Conservation (phyloP, 2,113 vertebrate species). For the Vulpes vulpes region DNA sequence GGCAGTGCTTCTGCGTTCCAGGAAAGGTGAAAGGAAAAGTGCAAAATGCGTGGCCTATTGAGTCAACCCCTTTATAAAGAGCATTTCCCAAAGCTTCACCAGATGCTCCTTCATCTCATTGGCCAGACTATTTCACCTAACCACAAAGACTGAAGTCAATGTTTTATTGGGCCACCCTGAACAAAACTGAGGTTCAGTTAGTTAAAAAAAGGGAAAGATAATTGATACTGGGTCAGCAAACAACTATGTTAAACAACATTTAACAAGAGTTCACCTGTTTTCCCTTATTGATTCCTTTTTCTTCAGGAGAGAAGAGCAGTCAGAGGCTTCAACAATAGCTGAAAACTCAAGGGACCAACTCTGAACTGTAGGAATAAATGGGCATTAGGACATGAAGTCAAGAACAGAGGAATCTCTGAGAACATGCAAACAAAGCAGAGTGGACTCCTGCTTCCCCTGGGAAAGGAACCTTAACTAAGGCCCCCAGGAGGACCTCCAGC, state of each 20-base stretch:
- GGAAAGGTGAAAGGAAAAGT: neutral
- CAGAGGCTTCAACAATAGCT: neutral
- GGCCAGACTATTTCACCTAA: neutral
- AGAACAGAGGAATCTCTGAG: neutral
- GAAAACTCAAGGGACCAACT: neutral
- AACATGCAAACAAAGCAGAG: neutral
- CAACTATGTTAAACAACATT: too few relatives aligned
- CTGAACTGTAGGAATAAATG: neutral
- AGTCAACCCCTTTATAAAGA: neutral
- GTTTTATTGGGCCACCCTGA: neutral
- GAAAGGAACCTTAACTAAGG: neutral
- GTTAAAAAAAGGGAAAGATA: neutral
- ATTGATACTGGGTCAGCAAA: neutral
- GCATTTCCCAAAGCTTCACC: neutral
- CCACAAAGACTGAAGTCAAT: neutral
- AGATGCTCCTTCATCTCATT: neutral
- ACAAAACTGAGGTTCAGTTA: neutral
- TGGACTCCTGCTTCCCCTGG: neutral
- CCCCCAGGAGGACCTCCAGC: neutral
- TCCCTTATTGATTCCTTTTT: neutral
- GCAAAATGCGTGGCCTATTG: rapidly evolving
- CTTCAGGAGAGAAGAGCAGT: neutral
- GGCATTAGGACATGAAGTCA: neutral
- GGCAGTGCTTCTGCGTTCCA: neutral
- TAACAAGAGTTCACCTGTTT: neutral